Evolutionary conservation across 2,797 vertebrate species (phyloP), one percentile per base, ranked within the genome.

Genomic region (Huso huso): DNA sequence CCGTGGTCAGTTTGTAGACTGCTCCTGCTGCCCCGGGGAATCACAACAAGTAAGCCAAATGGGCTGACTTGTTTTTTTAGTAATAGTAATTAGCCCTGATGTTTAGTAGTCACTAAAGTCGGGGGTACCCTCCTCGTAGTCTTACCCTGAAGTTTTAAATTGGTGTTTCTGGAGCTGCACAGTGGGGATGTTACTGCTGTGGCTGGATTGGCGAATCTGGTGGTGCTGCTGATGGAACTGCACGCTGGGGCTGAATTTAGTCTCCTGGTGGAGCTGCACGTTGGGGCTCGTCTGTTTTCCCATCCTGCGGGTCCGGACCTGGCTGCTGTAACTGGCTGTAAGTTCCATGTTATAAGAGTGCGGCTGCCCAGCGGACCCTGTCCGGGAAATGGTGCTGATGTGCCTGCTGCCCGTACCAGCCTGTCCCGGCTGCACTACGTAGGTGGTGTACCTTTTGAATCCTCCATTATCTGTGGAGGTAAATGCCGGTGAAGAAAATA

Each of bases 291-390:
- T 69, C 64, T 83, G 86, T 79, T 82, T 90, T 37, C 86, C 89
- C 79, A 90, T 94, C 83, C 95, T 87, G 75, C 93, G 92, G 69
- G 74, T 93, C 69, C 95, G 89, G 76, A 94, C 89, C 76, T 79
- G 83, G 62, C 86, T 80, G 37, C 79, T 79, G 68, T 74, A 79
- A 13, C 72, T 77, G 69, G 88, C 66, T 61, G 79, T 82, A 50
- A 93, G 84, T 71, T 91, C 89, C 66, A 94, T 84, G 70, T 88
- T 92, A 76, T 92, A 91, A 0, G 87, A 78, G 75, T 78, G 81
- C 65, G 84, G 81, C 71, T 78, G 87, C 71, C 77, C 76, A 10
- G 79, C 68, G 66, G 72, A 68, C 23, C 81, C 82, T 73, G 83
- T 67, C 51, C 76, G 74, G 75, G 86, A 75, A 80, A 84, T 83